A percentile compares a stretch with the other conserved stretches of the same genome.
These are phyloP conservation scores for Leptopilina syphax DNA, from an alignment of 2,888 invertebrate species.

Conservation along the genomic window DNA sequence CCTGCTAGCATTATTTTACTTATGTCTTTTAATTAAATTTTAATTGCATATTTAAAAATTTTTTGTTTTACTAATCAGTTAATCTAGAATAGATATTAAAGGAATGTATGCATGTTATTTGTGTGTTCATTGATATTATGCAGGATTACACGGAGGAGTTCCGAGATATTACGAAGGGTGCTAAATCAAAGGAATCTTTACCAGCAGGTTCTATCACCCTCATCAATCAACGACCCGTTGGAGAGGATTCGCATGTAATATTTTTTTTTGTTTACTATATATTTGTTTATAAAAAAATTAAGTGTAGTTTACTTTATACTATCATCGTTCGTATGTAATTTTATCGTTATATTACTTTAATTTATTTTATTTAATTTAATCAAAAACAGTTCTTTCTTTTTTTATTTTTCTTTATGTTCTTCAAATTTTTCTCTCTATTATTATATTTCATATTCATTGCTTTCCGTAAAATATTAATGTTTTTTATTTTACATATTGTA, in stretches of 20 bases:
- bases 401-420: too few species aligned
- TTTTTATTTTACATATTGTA: too few species aligned
- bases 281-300: neutral
- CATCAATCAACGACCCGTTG: constrained; percentile 96
- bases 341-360: too few species aligned
- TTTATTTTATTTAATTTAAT: too few species aligned
- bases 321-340: too few species aligned
- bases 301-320: neutral
- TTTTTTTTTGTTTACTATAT: constrained; percentile 62
- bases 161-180: constrained; percentile 95
- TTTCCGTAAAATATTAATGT: too few species aligned
- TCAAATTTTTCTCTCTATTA: too few species aligned
- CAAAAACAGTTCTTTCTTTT: too few species aligned
- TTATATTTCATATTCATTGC: too few species aligned
- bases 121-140: constrained; percentile 76
- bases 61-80: constrained; percentile 14
- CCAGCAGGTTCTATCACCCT: constrained; percentile 95
- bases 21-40: neutral
- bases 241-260: constrained; percentile 94
- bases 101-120: constrained; percentile 78
- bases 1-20: too few species aligned
- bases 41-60: neutral
- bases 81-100: constrained; percentile 52
- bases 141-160: constrained; percentile 98
- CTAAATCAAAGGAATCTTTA: constrained; percentile 92